phyloP scores from a whole-genome alignment of 2,113 vertebrate genomes.

The Microtus pennsylvanicus region DNA sequence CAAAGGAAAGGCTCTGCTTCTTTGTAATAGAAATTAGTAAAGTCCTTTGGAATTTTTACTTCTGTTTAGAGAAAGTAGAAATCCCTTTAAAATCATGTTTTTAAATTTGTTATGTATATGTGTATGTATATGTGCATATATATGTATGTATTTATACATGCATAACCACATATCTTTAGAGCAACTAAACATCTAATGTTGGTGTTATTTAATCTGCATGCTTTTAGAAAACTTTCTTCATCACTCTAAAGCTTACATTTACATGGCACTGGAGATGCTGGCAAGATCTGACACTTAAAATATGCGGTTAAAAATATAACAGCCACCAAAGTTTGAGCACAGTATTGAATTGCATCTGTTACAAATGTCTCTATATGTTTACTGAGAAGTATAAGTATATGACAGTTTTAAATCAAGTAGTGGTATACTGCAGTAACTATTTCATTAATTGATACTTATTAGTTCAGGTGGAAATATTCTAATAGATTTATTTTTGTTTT shows the following conservation, averaged over 20 bases:
- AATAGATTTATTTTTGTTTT: not conserved
- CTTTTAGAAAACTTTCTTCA: not conserved
- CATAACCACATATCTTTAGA: not conserved
- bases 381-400: not conserved
- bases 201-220: not conserved
- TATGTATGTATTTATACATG: not conserved
- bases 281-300: not conserved
- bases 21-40: not conserved
- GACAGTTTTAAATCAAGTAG: slow-evolving; percentile 9
- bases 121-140: not conserved
- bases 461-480: not conserved
- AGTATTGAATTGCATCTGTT: not conserved
- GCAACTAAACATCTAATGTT: not conserved
- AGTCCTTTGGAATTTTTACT: not conserved
- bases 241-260: not conserved
- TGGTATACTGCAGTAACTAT: not conserved
- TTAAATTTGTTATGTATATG: not conserved
- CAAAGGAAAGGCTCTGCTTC: not conserved
- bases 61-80: not conserved
- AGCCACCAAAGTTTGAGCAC: not conserved
- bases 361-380: slow-evolving; percentile 21
- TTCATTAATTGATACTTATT: slow-evolving; percentile 21
- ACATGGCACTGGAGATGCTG: not conserved
- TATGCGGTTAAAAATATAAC: slow-evolving; percentile 13
- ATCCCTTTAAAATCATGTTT: not conserved